These are phyloP conservation scores for Thunnus albacares DNA, from an alignment of 2,797 vertebrate genomes.

Conservation along the genomic window DNA sequence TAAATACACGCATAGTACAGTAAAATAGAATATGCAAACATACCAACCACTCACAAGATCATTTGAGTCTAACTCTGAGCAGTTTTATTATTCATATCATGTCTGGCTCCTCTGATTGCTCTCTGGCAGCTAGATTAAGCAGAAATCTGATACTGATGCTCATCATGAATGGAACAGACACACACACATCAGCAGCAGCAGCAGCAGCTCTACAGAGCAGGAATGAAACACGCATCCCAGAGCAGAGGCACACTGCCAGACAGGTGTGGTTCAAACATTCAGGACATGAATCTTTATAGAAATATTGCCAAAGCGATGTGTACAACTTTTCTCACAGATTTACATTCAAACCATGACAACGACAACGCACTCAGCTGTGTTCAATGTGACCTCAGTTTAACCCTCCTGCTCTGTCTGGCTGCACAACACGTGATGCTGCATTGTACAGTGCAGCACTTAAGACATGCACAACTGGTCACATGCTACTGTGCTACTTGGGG, in stretches of 20 bases:
- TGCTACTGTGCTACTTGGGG: background rate
- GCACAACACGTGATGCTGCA: slow-evolving; percentile 1
- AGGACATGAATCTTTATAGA: background rate
- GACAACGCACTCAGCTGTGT: slow-evolving; percentile 9
- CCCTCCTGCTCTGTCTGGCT: slow-evolving; percentile 44
- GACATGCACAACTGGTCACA: background rate
- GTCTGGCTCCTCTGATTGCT: slow-evolving; percentile 42
- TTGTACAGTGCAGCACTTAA: slow-evolving; percentile 25
- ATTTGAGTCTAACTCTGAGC: slow-evolving; percentile 21
- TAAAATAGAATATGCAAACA: background rate
- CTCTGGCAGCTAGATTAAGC: slow-evolving; percentile 56
- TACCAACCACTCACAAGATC: slow-evolving; percentile 5
- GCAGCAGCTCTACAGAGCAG: background rate
- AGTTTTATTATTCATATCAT: slow-evolving; percentile 53
- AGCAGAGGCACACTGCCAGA: slow-evolving; percentile 19
- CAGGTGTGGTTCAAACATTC: slow-evolving; percentile 40
- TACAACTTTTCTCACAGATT: background rate
- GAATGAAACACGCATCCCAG: too few relatives aligned
- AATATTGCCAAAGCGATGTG: background rate
- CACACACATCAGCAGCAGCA: background rate
- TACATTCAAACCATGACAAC: background rate
- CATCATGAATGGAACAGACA: slow-evolving; percentile 46
- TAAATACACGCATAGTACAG: background rate
- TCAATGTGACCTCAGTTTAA: slow-evolving; percentile 57
- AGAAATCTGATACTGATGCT: slow-evolving; percentile 55